Evolutionary conservation across 2,888 invertebrate species (phyloP).

Genomic region (Drosophila merina): DNA sequence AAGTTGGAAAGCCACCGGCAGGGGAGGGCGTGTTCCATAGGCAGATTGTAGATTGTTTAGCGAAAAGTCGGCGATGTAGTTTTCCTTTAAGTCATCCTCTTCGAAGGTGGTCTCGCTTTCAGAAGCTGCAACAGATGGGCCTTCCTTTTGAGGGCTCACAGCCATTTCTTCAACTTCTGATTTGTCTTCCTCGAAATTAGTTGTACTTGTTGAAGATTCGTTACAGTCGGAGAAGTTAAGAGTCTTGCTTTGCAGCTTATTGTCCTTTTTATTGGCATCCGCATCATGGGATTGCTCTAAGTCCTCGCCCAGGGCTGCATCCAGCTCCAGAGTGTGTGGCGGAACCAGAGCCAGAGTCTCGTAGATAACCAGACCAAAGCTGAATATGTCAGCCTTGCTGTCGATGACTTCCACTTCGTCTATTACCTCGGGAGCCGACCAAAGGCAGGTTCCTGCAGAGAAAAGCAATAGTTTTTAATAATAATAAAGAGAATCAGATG

Average conservation of each 20-base stretch:
- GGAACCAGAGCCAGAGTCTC: conserved; percentile 91
- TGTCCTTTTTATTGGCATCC: conserved; percentile 8
- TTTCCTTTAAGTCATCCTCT: conserved; percentile 60
- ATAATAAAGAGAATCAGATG: no score
- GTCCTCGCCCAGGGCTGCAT: conserved; percentile 43
- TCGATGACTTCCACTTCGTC: conserved; percentile 86
- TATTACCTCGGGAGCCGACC: conserved; percentile 92
- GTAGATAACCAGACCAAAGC: conserved; percentile 91
- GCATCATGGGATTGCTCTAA: conserved; percentile 42
- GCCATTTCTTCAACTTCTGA: not conserved
- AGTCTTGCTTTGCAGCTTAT: not conserved
- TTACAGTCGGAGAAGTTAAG: conserved; percentile 9
- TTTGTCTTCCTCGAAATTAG: conserved; percentile 40
- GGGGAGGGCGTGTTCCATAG: conserved; percentile 88
- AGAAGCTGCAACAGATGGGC: not conserved
- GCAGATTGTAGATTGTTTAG: conserved; percentile 54
- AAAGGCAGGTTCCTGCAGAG: conserved; percentile 88
- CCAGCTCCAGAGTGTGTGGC: conserved; percentile 86
- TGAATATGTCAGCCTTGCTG: conserved; percentile 91
- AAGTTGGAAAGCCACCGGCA: conserved; percentile 87
- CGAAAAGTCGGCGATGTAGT: conserved; percentile 44
- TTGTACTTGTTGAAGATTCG: not conserved
- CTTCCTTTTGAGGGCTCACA: conserved; percentile 2
- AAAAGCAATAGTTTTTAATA: not conserved
- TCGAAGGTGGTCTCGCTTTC: conserved; percentile 10